Evolutionary conservation across 2,888 invertebrate genomes (phyloP).

Genomic region (Argyresthia albistria): DNA sequence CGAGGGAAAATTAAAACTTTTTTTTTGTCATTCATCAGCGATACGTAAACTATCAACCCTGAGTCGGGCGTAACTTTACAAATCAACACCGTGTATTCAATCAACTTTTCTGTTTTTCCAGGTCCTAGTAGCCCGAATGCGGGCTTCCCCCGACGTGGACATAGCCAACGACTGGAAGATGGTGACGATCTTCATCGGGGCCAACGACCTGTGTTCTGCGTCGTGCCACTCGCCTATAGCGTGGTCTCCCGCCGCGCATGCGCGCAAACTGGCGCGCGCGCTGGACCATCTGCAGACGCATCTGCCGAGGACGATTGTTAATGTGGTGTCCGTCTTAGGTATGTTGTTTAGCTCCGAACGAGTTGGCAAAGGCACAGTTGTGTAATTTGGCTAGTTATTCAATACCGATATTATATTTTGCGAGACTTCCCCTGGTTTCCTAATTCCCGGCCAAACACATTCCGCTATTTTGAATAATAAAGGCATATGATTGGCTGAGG

Average conservation of each 20-base stretch:
- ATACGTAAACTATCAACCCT: too few relatives aligned
- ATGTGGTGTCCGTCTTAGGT: slow-evolving; percentile 81
- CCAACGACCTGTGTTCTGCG: slow-evolving; percentile 82
- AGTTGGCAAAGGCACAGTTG: too few relatives aligned
- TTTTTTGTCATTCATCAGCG: too few relatives aligned
- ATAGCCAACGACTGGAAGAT: slow-evolving; percentile 80
- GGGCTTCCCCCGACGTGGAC: slow-evolving; percentile 71
- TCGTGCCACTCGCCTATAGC: slow-evolving; percentile 74
- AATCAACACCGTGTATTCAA: too few relatives aligned
- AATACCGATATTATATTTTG: too few relatives aligned
- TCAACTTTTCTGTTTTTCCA: slow-evolving; percentile 17
- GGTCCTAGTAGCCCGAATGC: slow-evolving; percentile 78
- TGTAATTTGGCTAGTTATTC: too few relatives aligned
- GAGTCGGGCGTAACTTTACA: too few relatives aligned
- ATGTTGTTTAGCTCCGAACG: slow-evolving; percentile 19
- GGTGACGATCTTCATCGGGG: slow-evolving; percentile 82
- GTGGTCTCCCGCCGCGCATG: slow-evolving; percentile 76
- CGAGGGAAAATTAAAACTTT: too few relatives aligned
- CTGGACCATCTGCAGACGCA: slow-evolving; percentile 77
- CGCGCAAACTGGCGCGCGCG: slow-evolving; percentile 73
- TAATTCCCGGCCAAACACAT: too few relatives aligned
- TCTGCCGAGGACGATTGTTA: slow-evolving; percentile 79
- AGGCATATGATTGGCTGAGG: too few relatives aligned
- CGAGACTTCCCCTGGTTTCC: too few relatives aligned
- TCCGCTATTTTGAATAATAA: too few relatives aligned